These are phyloP conservation scores for Agrilus cyanescens DNA, from an alignment of 2,888 invertebrate species.

Conservation along the genomic window DNA sequence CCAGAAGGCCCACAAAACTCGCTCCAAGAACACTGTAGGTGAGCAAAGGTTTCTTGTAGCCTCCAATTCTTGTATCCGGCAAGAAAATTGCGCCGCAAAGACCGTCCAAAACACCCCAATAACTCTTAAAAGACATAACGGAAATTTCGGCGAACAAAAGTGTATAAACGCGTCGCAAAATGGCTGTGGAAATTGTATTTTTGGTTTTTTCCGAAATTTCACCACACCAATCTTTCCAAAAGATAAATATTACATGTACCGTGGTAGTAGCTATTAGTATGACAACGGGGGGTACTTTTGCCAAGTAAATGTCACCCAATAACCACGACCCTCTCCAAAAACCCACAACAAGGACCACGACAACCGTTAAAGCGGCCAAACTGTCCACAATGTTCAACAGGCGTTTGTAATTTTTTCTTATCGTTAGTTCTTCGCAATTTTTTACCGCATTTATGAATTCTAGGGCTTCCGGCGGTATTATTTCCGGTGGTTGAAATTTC, in stretches of 20 bases:
- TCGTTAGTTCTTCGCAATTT: neutral
- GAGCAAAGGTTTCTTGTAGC: neutral
- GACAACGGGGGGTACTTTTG: no score
- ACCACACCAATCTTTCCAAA: no score
- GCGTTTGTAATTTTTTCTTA: constrained; percentile 13
- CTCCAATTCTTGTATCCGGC: constrained; percentile 5
- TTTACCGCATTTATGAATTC: neutral
- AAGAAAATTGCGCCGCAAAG: constrained; percentile 10
- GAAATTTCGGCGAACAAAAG: constrained; percentile 39
- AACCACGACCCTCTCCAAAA: constrained; percentile 47
- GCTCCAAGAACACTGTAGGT: constrained; percentile 11
- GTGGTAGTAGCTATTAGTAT: no score
- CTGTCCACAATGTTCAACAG: constrained; percentile 32
- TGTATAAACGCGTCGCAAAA: constrained; percentile 31
- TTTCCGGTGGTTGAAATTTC: neutral
- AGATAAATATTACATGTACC: no score
- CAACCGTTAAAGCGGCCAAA: constrained; percentile 32
- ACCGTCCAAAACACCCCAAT: constrained; percentile 35
- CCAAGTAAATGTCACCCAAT: constrained; percentile 35
- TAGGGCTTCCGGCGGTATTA: neutral
- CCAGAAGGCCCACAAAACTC: constrained; percentile 19
- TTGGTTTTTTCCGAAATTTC: constrained; percentile 14
- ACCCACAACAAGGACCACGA: constrained; percentile 40
- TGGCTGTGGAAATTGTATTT: constrained; percentile 1
- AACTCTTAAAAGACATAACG: constrained; percentile 42